Conservation (phyloP, 2,888 invertebrate species). For the Drosophila longiperda region DNA sequence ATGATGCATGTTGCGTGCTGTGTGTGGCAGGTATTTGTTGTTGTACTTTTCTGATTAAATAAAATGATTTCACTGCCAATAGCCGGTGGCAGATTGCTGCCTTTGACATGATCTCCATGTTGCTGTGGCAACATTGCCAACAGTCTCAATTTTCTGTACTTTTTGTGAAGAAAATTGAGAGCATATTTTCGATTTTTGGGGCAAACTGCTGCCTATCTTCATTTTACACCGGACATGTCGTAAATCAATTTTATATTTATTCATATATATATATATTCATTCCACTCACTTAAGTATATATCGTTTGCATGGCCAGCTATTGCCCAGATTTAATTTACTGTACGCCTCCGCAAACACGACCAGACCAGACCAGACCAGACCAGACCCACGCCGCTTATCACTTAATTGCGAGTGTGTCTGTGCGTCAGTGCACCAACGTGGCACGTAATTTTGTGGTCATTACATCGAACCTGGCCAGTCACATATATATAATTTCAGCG, state of each 20-base stretch:
- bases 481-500: slow-evolving; percentile 31
- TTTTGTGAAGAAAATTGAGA: slow-evolving; percentile 45
- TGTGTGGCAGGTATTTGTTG: slow-evolving; percentile 26
- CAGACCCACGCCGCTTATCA: slow-evolving; percentile 36
- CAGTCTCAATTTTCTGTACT: slow-evolving; percentile 45
- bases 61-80: slow-evolving; percentile 72
- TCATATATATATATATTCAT: slow-evolving; percentile 24
- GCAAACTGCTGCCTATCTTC: slow-evolving; percentile 22
- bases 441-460: slow-evolving; percentile 78
- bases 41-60: slow-evolving; percentile 56
- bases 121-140: not conserved
- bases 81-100: slow-evolving; percentile 63
- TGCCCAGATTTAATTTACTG: slow-evolving; percentile 76
- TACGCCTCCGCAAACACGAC: slow-evolving; percentile 5
- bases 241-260: slow-evolving; percentile 80
- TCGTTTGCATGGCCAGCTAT: slow-evolving; percentile 65
- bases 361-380: not conserved
- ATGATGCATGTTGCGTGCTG: not conserved
- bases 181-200: slow-evolving; percentile 64
- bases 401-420: slow-evolving; percentile 63
- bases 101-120: slow-evolving; percentile 61
- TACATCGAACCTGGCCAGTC: slow-evolving; percentile 30
- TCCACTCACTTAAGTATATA: slow-evolving; percentile 70
- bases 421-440: slow-evolving; percentile 52
- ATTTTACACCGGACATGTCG: slow-evolving; percentile 58